A percentile compares a stretch with the other conserved stretches of the same genome.
These are phyloP conservation scores for Abrostola tripartita DNA, from an alignment of 2,888 invertebrate genomes.

Conservation along the genomic window DNA sequence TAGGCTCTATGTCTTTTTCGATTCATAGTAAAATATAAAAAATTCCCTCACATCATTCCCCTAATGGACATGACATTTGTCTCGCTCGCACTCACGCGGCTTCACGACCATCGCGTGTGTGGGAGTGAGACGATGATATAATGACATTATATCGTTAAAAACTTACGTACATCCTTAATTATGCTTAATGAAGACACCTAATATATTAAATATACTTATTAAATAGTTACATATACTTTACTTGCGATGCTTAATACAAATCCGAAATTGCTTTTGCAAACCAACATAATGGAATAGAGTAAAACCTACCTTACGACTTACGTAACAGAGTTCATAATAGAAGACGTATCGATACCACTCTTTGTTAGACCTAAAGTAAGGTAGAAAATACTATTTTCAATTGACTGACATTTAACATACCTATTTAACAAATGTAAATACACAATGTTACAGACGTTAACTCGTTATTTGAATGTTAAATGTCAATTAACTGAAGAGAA, in stretches of 20 bases:
- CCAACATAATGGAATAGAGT: constrained; percentile 49
- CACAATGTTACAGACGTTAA: neutral
- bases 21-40: constrained; percentile 88
- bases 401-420: constrained; percentile 28
- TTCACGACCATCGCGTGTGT: constrained; percentile 32
- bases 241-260: constrained; percentile 67
- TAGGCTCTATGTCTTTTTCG: constrained; percentile 84
- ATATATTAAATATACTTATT: constrained; percentile 86
- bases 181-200: constrained; percentile 85
- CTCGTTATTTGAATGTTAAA: constrained; percentile 27
- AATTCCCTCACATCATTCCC: constrained; percentile 83
- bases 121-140: constrained; percentile 73
- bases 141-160: constrained; percentile 84
- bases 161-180: constrained; percentile 83
- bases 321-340: constrained; percentile 42
- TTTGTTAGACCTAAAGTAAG: constrained; percentile 27
- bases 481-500: constrained; percentile 28
- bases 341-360: constrained; percentile 31
- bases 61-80: constrained; percentile 82
- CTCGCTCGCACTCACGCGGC: constrained; percentile 64
- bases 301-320: constrained; percentile 49
- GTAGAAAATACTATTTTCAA: constrained; percentile 25
- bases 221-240: constrained; percentile 79
- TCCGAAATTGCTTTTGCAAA: constrained; percentile 63
- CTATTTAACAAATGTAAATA: neutral